phyloP scores from a whole-genome alignment of 2,797 vertebrate genomes.

The Oreortyx pictus region DNA sequence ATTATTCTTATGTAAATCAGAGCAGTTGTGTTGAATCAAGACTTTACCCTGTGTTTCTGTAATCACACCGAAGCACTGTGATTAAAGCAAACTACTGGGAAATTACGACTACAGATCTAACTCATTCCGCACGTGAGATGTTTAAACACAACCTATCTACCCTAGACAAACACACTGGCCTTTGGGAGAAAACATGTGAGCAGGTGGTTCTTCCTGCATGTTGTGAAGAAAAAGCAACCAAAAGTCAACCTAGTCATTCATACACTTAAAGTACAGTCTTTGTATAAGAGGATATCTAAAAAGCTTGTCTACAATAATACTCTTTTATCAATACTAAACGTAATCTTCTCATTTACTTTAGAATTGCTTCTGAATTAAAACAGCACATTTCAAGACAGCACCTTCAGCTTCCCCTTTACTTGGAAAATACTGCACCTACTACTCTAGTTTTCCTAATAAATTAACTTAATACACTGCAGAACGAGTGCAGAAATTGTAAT shows the following conservation, averaged over 20 bases:
- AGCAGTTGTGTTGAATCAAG: background rate
- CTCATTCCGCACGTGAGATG: background rate
- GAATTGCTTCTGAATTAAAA: background rate
- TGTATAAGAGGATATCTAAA: background rate
- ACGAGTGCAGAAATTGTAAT: background rate
- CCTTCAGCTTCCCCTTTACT: background rate
- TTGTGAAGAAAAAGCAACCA: background rate
- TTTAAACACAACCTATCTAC: background rate
- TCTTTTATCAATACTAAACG: background rate
- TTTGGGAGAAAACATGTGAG: fast-evolving
- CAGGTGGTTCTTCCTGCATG: background rate
- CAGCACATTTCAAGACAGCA: background rate
- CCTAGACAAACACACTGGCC: background rate
- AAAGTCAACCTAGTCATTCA: background rate
- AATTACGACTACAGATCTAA: background rate
- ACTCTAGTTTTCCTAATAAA: background rate
- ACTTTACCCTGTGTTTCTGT: background rate
- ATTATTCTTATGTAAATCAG: background rate
- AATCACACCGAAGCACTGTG: background rate
- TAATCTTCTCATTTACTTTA: background rate
- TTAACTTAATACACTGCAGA: background rate
- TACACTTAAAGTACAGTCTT: background rate
- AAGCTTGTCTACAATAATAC: background rate
- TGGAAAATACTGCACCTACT: background rate
- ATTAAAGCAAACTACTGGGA: background rate